Evolutionary conservation across 2,888 invertebrate species (phyloP).

Genomic region (Ichneumoninae sp.): DNA sequence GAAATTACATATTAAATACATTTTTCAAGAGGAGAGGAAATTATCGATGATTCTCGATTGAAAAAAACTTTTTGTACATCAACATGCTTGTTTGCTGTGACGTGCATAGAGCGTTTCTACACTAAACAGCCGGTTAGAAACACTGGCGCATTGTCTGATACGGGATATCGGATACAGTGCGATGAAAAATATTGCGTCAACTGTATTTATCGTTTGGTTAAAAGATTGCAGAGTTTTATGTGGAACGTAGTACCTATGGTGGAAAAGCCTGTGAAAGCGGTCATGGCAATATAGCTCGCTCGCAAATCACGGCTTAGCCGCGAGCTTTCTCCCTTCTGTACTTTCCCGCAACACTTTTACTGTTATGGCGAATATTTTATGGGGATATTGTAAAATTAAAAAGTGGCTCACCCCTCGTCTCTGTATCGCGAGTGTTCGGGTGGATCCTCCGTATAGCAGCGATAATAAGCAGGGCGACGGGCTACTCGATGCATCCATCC

Average conservation of each 20-base stretch:
- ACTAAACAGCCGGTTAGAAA: conserved; percentile 2
- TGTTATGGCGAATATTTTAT: conserved; percentile 82
- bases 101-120: not conserved
- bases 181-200: not conserved
- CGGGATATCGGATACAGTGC: not conserved
- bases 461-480: conserved; percentile 77
- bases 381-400: conserved; percentile 83
- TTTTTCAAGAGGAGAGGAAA: conserved; percentile 17
- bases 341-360: conserved; percentile 78
- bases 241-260: conserved; percentile 11
- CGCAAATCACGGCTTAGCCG: conserved; percentile 83
- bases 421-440: conserved; percentile 69
- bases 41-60: conserved; percentile 18
- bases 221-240: conserved; percentile 2
- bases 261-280: conserved; percentile 60
- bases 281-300: conserved; percentile 76
- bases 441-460: conserved; percentile 67
- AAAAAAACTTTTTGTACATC: conserved; percentile 25
- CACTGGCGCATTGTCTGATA: not conserved
- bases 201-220: conserved; percentile 13
- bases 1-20: conserved; percentile 43
- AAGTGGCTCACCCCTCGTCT: conserved; percentile 74
- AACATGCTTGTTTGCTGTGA: not conserved
- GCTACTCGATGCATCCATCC: conserved; percentile 47
- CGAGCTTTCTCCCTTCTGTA: conserved; percentile 51